Evolutionary conservation across 2,888 invertebrate genomes (phyloP), one percentile per base, ranked within the genome.

Genomic region (Nomada fucata): DNA sequence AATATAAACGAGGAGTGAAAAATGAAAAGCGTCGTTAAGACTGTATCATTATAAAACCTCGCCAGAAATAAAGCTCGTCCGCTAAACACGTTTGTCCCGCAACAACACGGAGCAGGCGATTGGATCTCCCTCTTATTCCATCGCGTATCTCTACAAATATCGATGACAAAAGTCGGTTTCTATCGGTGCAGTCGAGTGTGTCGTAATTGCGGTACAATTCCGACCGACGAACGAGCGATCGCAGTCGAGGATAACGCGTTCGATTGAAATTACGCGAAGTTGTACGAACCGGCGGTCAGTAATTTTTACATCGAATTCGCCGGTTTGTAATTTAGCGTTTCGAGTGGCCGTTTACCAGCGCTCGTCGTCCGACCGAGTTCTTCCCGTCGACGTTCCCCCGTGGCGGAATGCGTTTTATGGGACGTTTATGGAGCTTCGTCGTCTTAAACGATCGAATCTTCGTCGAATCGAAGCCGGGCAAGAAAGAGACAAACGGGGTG

Each of bases 381-480:
- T 53, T 29, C 70, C 73, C 55, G 65, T 60, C 76, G 76, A 70
- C 61, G 68, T 64, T 64, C 26, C 73, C 71, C 67, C 64, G 70
- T 52, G 55, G 64, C 68, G 42, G 59, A 76, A 65, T 63, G 81
- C 67, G 67, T 77, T 85, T 85, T 85, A 84, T 68, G 84, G 72
- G 77, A 84, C 69, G 77, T 69, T 78, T 67, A 63, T 75, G 65
- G 57, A 68, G 70, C 47, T 47, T 44, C 72, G 73, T 81, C 64
- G 78, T 72, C 80, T 72, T 73, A 81, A 81, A 74, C 84, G 84
- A 85, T 84, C 81, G 81, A 81, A 84, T 85, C 78, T 78, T 70
- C 65, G 59, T 53, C 75, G 61, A 47, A 47, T 47, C 47, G 47
- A 13, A 47, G 47, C 61, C 55, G 69, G 75, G 76, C 63, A 75